A percentile compares a stretch with the other conserved stretches of the same genome.
Conservation (phyloP, 2,113 vertebrate genomes). For the Hippocampus guttulatus region DNA sequence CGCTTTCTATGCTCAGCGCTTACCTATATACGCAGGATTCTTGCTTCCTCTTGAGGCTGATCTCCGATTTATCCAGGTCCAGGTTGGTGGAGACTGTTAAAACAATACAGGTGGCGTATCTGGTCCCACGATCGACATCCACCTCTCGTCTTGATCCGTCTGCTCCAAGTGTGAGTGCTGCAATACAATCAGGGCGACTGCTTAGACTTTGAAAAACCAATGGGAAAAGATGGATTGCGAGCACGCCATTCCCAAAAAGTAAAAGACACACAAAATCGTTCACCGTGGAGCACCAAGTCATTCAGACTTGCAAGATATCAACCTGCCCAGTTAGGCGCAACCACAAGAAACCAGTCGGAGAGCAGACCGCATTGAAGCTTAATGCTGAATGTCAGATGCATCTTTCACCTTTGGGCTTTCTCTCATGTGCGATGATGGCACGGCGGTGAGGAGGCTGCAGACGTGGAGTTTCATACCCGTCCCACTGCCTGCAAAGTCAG, state of each 20-base stretch:
- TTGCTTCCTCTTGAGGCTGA: constrained; percentile 3
- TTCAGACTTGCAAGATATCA: no score
- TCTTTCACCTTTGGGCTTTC: constrained; percentile 33
- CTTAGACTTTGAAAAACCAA: not conserved
- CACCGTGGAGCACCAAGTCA: no score
- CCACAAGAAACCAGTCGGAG: not conserved
- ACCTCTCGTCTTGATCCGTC: constrained; percentile 7
- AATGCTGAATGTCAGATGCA: not conserved
- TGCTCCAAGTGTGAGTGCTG: constrained; percentile 22
- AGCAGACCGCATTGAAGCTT: not conserved
- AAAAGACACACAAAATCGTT: not conserved
- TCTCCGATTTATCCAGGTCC: not conserved
- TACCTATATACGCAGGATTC: constrained; percentile 13
- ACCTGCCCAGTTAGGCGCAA: no score
- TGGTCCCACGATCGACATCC: not conserved
- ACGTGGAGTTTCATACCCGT: not conserved
- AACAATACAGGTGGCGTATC: constrained; percentile 29
- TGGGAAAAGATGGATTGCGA: not conserved
- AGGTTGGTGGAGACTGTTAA: constrained; percentile 17
- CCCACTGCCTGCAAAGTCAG: not conserved
- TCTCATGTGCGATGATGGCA: constrained; percentile 12
- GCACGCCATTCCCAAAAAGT: not conserved
- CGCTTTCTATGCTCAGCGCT: not conserved
- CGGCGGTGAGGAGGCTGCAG: not conserved
- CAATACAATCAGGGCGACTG: constrained; percentile 16